phyloP scores from a whole-genome alignment of 37 sponge, comb jelly and placozoan species.

The Lycopodina hypogea region DNA sequence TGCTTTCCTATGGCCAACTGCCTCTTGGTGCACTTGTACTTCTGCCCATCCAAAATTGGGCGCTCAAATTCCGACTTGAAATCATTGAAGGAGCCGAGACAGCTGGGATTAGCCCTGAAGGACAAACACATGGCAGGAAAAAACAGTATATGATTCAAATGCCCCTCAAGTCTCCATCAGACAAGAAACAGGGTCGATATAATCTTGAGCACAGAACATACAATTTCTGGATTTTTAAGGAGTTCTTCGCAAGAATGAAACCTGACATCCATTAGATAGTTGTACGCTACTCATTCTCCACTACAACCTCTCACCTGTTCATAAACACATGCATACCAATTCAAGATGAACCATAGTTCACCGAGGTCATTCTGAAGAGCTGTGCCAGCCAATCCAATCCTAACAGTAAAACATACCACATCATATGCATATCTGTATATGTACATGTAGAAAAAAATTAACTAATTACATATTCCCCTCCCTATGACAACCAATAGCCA shows the following conservation, averaged over 20 bases:
- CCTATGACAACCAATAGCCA: too few relatives aligned
- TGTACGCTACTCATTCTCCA: too few relatives aligned
- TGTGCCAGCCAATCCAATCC: conserved; percentile 61
- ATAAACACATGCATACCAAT: conserved; percentile 49
- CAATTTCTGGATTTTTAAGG: too few relatives aligned
- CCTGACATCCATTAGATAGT: too few relatives aligned
- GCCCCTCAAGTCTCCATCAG: too few relatives aligned
- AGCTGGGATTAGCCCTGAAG: conserved; percentile 46
- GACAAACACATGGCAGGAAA: not conserved
- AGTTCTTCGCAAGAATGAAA: too few relatives aligned
- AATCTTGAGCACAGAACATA: too few relatives aligned
- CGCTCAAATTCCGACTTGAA: conserved; percentile 74
- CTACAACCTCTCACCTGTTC: too few relatives aligned
- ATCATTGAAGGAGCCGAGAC: conserved; percentile 36
- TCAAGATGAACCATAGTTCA: conserved; percentile 58
- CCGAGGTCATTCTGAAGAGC: conserved; percentile 48
- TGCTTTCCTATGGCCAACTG: conserved; percentile 44
- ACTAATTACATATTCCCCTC: too few relatives aligned
- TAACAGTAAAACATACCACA: not conserved
- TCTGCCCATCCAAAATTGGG: conserved; percentile 73
- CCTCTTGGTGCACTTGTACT: conserved; percentile 55
- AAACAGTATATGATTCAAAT: not conserved
- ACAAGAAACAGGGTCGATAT: too few relatives aligned
- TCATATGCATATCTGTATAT: too few relatives aligned
- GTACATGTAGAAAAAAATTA: too few relatives aligned